These are phyloP conservation scores for Glossophaga mutica DNA, from an alignment of 2,797 vertebrate genomes.

Conservation along the genomic window DNA sequence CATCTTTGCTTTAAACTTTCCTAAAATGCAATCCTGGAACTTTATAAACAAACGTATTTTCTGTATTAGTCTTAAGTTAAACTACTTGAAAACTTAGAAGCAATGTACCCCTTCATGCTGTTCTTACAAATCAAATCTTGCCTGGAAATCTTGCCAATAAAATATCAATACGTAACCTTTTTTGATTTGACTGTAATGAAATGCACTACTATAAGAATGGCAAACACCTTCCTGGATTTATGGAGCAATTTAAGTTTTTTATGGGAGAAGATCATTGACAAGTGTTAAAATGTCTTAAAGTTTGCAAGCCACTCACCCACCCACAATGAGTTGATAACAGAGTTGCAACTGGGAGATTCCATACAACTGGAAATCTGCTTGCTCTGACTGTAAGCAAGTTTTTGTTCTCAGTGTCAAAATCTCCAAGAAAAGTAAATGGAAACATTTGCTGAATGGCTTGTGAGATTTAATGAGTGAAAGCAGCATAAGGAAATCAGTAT, in stretches of 20 bases:
- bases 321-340: neutral
- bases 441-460: neutral
- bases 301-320: neutral
- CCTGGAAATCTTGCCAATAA: neutral
- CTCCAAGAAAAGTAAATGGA: neutral
- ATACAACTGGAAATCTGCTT: neutral
- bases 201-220: neutral
- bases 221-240: neutral
- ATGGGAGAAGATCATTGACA: neutral
- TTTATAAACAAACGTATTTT: neutral
- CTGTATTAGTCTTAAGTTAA: neutral
- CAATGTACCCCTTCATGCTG: neutral
- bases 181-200: neutral
- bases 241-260: neutral
- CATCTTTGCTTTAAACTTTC: neutral
- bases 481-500: neutral
- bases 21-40: neutral
- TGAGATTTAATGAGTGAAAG: constrained; percentile 53
- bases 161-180: neutral
- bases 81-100: neutral
- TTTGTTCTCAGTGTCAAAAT: constrained; percentile 24
- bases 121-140: neutral
- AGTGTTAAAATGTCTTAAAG: neutral
- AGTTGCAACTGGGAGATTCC: neutral
- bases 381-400: neutral